These are phyloP conservation scores for Lasiurus cinereus DNA, from an alignment of 2,113 vertebrate genomes.

Conservation along the genomic window DNA sequence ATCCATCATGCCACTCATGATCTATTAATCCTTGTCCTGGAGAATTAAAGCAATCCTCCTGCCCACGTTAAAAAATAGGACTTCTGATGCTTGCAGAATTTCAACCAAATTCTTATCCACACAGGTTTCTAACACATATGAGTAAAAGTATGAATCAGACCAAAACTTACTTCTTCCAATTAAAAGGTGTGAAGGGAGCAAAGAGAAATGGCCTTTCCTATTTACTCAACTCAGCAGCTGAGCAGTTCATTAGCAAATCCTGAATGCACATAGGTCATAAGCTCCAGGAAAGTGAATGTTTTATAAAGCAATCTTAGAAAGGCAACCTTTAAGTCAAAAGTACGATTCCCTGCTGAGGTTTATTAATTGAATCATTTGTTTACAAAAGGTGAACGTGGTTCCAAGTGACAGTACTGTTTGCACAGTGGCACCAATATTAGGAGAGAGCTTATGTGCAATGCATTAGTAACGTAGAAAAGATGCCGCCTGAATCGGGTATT, in stretches of 20 bases:
- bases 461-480: constrained; percentile 69
- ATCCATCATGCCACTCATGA: constrained; percentile 86
- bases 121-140: constrained; percentile 82
- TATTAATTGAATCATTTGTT: constrained; percentile 84
- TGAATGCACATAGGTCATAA: constrained; percentile 68
- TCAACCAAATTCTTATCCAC: constrained; percentile 84
- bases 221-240: constrained; percentile 77
- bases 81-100: constrained; percentile 82
- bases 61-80: constrained; percentile 86
- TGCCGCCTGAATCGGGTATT: constrained; percentile 52
- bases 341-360: constrained; percentile 68
- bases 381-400: constrained; percentile 74
- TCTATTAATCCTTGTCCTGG: constrained; percentile 87
- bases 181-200: constrained; percentile 84
- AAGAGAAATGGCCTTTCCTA: constrained; percentile 85
- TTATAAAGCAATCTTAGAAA: constrained; percentile 77
- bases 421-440: constrained; percentile 72
- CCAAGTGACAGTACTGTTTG: constrained; percentile 78
- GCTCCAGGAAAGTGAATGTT: constrained; percentile 68
- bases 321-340: constrained; percentile 80
- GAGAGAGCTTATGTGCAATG: constrained; percentile 66
- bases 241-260: constrained; percentile 78
- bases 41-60: constrained; percentile 86
- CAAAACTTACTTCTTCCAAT: constrained; percentile 85
- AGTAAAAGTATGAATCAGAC: constrained; percentile 83